Evolutionary conservation across 2,113 vertebrate species (phyloP).

Genomic region (Hemiprocne comata): DNA sequence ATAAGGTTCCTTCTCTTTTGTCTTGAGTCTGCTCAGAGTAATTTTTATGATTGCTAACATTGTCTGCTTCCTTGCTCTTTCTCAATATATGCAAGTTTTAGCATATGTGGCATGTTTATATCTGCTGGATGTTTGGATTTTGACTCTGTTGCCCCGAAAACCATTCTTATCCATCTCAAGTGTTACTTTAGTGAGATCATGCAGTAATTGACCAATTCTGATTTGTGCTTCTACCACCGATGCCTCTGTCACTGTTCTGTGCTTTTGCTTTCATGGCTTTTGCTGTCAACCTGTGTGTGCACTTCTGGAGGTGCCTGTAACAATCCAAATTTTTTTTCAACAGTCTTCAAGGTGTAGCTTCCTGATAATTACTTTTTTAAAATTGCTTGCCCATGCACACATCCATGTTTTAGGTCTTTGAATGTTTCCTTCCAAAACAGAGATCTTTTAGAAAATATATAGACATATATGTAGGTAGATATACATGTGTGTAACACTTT

Average conservation of each 20-base stretch:
- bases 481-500: background rate
- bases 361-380: background rate
- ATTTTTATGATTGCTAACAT: background rate
- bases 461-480: background rate
- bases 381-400: background rate
- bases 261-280: background rate
- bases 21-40: background rate
- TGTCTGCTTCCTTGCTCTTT: background rate
- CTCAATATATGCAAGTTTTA: fast-evolving
- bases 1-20: background rate
- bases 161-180: background rate
- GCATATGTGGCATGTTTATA: background rate
- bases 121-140: background rate
- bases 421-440: background rate
- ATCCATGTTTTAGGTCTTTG: background rate
- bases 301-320: background rate
- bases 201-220: background rate
- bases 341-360: background rate
- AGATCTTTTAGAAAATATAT: background rate
- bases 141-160: background rate
- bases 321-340: background rate
- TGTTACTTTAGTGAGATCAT: background rate
- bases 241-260: background rate
- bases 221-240: background rate
- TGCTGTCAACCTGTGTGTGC: background rate